Evolutionary conservation across 2,797 vertebrate species (phyloP), one percentile per base, ranked within the genome.

Genomic region (Neosalanx taihuensis): DNA sequence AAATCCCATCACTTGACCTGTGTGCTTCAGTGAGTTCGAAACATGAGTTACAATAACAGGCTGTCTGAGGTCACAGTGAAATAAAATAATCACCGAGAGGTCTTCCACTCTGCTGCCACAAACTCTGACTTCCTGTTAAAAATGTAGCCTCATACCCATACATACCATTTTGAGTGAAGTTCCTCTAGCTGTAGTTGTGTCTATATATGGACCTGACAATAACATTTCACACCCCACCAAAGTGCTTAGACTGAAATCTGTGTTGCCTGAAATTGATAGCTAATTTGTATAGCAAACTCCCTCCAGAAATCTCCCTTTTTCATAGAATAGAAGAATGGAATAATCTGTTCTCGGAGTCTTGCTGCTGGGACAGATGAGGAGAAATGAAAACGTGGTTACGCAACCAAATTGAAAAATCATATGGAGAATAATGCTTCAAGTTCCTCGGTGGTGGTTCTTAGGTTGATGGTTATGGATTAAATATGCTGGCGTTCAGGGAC

Each of bases 341-440:
- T 31, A 64, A 35, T 23, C 41, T 60, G 46, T 46, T 67, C 62
- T 26, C 31, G 23, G 18, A 64, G 56, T 10, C 2, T 6, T 58
- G 64, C 31, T 15, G 30, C n/a, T 35, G n/a, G 20, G 33, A 46
- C 29, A 60, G 61, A 78, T 18, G 30, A 63, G 49, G 23, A 49
- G 68, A 58, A 53, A 31, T 53, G 46, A 64, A 13, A 71, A 56
- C 29, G 23, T 7, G 33, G 41, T 59, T 49, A 41, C 49, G 56
- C 70, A 69, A 60, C 35, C 31, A 57, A 15, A 64, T 29, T 61
- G 20, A 58, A 0, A 89, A 85, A 0, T 86, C 89, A 87, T 91
- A 91, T 31, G 89, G 86, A 0, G 88, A 90, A 69, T 90, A 91
- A 73, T 58, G 6, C 17, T 20, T 30, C 5, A 65, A 91, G 86